Conservation (phyloP, 2,113 vertebrate species). For the Rhinoderma darwinii region DNA sequence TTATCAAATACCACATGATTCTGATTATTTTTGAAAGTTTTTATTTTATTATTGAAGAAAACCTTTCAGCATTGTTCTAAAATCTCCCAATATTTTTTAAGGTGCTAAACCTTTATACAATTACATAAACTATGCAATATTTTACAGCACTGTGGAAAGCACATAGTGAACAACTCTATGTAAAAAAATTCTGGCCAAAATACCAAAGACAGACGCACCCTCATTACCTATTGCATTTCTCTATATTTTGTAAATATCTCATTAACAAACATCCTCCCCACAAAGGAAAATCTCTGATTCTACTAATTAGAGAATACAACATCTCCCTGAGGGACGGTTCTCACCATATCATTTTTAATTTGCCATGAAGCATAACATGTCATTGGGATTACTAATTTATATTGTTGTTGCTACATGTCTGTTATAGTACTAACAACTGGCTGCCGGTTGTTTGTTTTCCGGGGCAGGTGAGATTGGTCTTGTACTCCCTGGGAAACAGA, state of each 20-base stretch:
- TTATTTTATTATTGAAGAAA: too few relatives aligned
- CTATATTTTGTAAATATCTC: conserved; percentile 49
- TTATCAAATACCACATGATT: neutral
- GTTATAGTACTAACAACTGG: conserved; percentile 44
- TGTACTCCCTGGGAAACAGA: conserved; percentile 31
- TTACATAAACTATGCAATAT: neutral
- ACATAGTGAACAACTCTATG: neutral
- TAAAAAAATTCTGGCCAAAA: neutral
- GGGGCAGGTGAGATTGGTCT: conserved; percentile 11
- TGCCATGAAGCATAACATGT: conserved; percentile 44
- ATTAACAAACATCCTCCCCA: conserved; percentile 41
- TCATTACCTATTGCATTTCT: conserved; percentile 31
- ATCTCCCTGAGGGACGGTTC: conserved; percentile 42
- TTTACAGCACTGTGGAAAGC: neutral
- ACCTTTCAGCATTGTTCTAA: neutral
- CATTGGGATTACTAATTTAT: conserved; percentile 48
- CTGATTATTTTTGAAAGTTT: neutral
- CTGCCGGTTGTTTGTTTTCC: conserved; percentile 35
- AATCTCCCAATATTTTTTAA: neutral
- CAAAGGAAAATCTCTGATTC: neutral
- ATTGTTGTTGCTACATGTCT: conserved; percentile 54
- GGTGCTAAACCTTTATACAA: neutral
- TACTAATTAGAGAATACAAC: conserved; percentile 34
- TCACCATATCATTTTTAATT: conserved; percentile 32
- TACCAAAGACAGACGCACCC: neutral